Evolutionary conservation across 2,888 invertebrate genomes (phyloP), one percentile per base, ranked within the genome.

Genomic region (Trachelus tabidus): DNA sequence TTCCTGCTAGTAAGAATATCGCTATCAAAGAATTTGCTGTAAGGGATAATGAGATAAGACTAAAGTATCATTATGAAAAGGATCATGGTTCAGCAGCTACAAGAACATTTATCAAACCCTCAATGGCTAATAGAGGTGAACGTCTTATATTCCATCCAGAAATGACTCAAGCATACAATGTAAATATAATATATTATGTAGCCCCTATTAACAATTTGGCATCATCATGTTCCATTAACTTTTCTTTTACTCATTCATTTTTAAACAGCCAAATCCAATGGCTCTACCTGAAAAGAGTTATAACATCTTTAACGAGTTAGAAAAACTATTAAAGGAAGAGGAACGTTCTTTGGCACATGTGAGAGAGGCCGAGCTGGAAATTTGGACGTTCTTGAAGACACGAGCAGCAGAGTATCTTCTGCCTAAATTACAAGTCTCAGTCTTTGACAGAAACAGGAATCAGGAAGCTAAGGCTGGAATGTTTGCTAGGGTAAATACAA

Each of bases 121-220:
- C 95, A 9, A 90, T 94, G 77, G 94, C 95, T 0, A 96, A 96
- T 86, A 94, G 95, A 85, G 96, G 95, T 0, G 94, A 95, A 9
- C 94, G 94, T 83, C 92, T 96, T 12, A 89, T 93, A 69, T 96
- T 94, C 82, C 93, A 94, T 87, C 94, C 95, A 1, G 93, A 94
- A 4, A 93, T 95, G 81, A 95, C 94, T 0, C 92, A 93, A 33
- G 94, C 94, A 68, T 96, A 96, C 86, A 94, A 94, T 85, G 96
- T 95, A 89, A 91, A 91, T 91, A 78, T 68, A 23, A 56, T 56
- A 23, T 56, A 23, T 23, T 56, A 56, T 23, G 9, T 56, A 56
- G 9, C 9, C 6, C 9, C 6, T 9, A 23, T 56, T 56, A 56
- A 56, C 23, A 56, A 56, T 56, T 56, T 56, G 56, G 9, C 23